A percentile compares a stretch with the other conserved stretches of the same genome.
These are phyloP conservation scores for Lycocerus yunnanus DNA, from an alignment of 2,888 invertebrate genomes.

Conservation along the genomic window DNA sequence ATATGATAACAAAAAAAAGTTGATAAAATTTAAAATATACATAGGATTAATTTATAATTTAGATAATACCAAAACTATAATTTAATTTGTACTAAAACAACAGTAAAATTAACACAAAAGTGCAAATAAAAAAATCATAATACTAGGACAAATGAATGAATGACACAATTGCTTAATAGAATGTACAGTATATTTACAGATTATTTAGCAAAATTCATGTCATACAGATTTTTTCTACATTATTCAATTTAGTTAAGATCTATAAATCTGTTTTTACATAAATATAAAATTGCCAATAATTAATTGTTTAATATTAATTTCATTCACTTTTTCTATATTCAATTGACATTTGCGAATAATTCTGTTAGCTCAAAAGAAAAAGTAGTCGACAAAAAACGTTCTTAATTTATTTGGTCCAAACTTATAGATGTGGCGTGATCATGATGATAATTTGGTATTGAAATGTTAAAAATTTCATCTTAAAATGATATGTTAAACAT, in stretches of 20 bases:
- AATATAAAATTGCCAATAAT: slow-evolving; percentile 55
- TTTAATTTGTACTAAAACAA: slow-evolving; percentile 51
- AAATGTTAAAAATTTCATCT: slow-evolving; percentile 25
- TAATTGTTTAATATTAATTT: slow-evolving; percentile 32
- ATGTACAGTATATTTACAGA: slow-evolving; percentile 56
- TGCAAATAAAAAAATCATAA: slow-evolving; percentile 43
- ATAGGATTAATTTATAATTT: slow-evolving; percentile 48
- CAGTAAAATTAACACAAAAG: slow-evolving; percentile 41
- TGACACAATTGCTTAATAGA: slow-evolving; percentile 54
- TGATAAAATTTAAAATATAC: slow-evolving; percentile 44
- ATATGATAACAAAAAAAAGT: slow-evolving; percentile 48
- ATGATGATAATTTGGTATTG: slow-evolving; percentile 18
- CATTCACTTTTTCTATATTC: slow-evolving; percentile 26
- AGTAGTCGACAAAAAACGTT: slow-evolving; percentile 11
- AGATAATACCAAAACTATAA: slow-evolving; percentile 49
- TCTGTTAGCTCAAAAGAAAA: slow-evolving; percentile 9
- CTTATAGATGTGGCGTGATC: slow-evolving; percentile 13
- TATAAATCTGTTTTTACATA: slow-evolving; percentile 44
- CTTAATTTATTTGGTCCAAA: slow-evolving; percentile 25
- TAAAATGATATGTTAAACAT: slow-evolving; percentile 45
- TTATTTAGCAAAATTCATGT: slow-evolving; percentile 53
- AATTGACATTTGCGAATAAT: slow-evolving; percentile 24
- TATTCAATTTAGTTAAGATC: slow-evolving; percentile 45
- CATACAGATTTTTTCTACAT: slow-evolving; percentile 45
- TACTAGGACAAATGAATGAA: slow-evolving; percentile 41